Conservation (phyloP, 2,797 vertebrate species). For the Pangasius mekongensis region DNA sequence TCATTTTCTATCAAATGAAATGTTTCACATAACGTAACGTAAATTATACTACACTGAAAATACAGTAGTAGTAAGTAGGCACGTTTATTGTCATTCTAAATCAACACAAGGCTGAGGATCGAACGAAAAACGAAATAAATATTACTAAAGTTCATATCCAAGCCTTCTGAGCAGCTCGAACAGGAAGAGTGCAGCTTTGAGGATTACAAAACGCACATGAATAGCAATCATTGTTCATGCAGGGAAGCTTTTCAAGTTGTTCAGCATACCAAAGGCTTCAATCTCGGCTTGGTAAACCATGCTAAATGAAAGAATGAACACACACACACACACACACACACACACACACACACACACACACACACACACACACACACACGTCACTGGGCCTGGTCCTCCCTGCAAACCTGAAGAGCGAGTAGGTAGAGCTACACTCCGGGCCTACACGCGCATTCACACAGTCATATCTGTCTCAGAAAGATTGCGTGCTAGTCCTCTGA, state of each 20-base stretch:
- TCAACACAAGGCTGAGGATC: too few species aligned
- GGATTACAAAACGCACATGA: background rate
- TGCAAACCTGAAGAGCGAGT: constrained; percentile 38
- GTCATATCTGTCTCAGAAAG: background rate
- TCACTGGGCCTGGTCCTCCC: constrained; percentile 32
- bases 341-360: constrained; percentile 39
- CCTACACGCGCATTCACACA: constrained; percentile 59
- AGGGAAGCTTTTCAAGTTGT: constrained; percentile 49
- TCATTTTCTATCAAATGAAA: background rate
- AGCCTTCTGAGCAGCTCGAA: background rate
- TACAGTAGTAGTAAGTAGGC: too few species aligned
- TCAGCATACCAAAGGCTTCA: constrained; percentile 46
- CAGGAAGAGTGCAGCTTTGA: background rate
- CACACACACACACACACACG: background rate
- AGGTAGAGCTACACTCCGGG: constrained; percentile 29
- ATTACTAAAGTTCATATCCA: background rate
- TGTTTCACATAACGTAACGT: too few species aligned
- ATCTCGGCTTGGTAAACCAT: constrained; percentile 6
- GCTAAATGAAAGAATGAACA: constrained; percentile 21
- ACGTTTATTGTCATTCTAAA: too few species aligned
- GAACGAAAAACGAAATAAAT: too few species aligned
- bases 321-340: constrained; percentile 42
- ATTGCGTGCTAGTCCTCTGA: background rate
- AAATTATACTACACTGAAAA: too few species aligned
- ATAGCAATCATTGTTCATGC: constrained; percentile 37